phyloP scores from a whole-genome alignment of 2,113 vertebrate species.

The Pluvianellus socialis region DNA sequence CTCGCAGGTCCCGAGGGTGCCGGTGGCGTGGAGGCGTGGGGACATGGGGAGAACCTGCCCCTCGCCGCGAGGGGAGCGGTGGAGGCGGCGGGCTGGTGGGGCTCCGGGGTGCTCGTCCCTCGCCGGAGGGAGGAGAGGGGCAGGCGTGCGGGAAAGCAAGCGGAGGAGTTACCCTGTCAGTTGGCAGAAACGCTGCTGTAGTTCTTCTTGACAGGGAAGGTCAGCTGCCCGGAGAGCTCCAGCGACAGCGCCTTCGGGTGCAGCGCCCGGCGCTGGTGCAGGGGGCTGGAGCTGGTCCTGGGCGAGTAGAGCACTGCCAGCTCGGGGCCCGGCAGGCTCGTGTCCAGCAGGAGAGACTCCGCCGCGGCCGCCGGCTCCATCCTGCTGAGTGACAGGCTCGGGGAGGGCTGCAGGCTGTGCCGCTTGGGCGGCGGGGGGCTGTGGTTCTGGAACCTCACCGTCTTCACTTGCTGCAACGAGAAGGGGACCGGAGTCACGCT shows the following conservation, averaged over 20 bases:
- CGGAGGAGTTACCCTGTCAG: conserved; percentile 63
- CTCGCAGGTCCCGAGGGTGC: not conserved
- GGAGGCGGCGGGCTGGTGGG: not conserved
- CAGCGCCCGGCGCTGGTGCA: conserved; percentile 76
- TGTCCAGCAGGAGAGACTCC: conserved; percentile 70
- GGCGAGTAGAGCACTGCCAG: conserved; percentile 79
- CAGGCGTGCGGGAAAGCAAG: not conserved
- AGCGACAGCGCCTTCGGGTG: conserved; percentile 72
- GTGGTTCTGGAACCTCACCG: conserved; percentile 88
- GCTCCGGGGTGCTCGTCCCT: not conserved
- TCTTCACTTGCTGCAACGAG: conserved; percentile 85
- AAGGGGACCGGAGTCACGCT: not conserved
- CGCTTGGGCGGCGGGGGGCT: conserved; percentile 78
- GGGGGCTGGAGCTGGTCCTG: conserved; percentile 72
- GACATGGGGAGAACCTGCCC: not conserved
- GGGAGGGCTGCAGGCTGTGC: conserved; percentile 73
- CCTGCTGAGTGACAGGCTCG: conserved; percentile 21
- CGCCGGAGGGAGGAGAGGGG: not conserved
- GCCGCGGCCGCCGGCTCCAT: conserved; percentile 27
- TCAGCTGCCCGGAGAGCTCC: conserved; percentile 58
- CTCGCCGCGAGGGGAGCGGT: fast-evolving
- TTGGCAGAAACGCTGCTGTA: conserved; percentile 73
- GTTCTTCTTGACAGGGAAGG: conserved; percentile 77
- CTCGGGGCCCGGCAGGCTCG: conserved; percentile 63
- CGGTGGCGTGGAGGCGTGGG: fast-evolving